Base-by-base conservation (phyloP, 2,797 vertebrate species). In the Darevskia mixta region DNA sequence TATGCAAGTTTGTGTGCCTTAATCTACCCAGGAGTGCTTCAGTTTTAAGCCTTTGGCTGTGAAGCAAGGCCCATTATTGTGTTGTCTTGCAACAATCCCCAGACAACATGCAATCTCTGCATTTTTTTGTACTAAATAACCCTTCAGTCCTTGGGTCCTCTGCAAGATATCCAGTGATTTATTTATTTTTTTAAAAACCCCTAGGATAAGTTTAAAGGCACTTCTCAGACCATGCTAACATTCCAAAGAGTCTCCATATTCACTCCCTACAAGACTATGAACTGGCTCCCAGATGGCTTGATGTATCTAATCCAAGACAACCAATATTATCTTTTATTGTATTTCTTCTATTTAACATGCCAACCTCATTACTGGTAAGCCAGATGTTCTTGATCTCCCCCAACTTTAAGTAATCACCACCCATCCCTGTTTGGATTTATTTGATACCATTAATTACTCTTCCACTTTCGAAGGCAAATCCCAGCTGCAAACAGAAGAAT, bases 381-480 rank as follows among this genome's bases (percentile, higher is more conserved):
- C 32, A 77, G 79, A 89, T 83, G 82, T 87, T 91, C 80, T 86
- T 77, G 49, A 83, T 38, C 66, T 64, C 58, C 25, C 6, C 55
- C 64, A 69, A 41, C 3, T n/a, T 86, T 87, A 83, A 86, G 71
- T 76, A 66, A 83, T 25, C 43, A 25, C 32, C 58, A 86, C 23
- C 78, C 32, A 71, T 2, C 71, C 38, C 45, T 85, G 79, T 91
- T 89, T 61, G 79, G 10, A 61, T 58, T 49, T 86, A 88, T 79
- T 69, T 45, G 81, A 86, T 90, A 86, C 79, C 78, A 90, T 81
- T 64, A 90, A 85, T 35, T 92, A 45, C 87, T 90, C 86, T 82
- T 75, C 71, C 79, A 49, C 79, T 79, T 89, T 76, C 90, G 38
- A 90, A 88, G 86, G 23, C 91, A 91, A 92, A 92, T 90, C 85